Evolutionary conservation across 2,888 invertebrate genomes (phyloP).

Genomic region (Nymphalis c-album): DNA sequence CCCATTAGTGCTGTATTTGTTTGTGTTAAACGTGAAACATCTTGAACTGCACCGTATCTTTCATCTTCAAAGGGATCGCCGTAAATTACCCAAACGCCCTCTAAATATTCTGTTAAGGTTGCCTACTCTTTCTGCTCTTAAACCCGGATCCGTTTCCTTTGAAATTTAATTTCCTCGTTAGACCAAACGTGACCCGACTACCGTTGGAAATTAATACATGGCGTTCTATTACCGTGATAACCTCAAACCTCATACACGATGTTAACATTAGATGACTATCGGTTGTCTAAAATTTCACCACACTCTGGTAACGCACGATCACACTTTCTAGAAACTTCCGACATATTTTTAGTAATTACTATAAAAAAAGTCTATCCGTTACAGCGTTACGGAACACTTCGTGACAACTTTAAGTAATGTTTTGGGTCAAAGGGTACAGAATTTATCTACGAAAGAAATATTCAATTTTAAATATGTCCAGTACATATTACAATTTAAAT

Average conservation of each 20-base stretch:
- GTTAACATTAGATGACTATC: constrained; percentile 48
- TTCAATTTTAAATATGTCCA: neutral
- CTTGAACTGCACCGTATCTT: constrained; percentile 9
- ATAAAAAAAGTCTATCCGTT: constrained; percentile 10
- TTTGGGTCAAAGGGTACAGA: constrained; percentile 3
- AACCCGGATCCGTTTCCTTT: constrained; percentile 13
- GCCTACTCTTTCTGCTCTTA: neutral
- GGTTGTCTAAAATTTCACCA: constrained; percentile 51
- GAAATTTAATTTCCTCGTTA: constrained; percentile 28
- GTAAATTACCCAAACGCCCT: neutral
- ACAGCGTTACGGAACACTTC: constrained; percentile 5
- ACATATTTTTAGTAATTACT: constrained; percentile 18
- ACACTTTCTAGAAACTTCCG: constrained; percentile 58
- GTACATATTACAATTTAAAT: neutral
- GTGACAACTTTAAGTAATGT: constrained; percentile 7
- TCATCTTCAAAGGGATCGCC: constrained; percentile 5
- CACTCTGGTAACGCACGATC: constrained; percentile 46
- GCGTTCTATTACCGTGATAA: constrained; percentile 46
- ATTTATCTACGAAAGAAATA: constrained; percentile 3
- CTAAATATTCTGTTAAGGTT: neutral
- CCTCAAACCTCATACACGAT: constrained; percentile 44
- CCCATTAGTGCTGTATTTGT: constrained; percentile 2
- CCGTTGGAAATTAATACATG: constrained; percentile 33
- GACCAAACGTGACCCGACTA: constrained; percentile 36
- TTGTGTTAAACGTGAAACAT: constrained; percentile 19